Conservation (phyloP, 2,888 invertebrate species). For the Parnassius mnemosyne region DNA sequence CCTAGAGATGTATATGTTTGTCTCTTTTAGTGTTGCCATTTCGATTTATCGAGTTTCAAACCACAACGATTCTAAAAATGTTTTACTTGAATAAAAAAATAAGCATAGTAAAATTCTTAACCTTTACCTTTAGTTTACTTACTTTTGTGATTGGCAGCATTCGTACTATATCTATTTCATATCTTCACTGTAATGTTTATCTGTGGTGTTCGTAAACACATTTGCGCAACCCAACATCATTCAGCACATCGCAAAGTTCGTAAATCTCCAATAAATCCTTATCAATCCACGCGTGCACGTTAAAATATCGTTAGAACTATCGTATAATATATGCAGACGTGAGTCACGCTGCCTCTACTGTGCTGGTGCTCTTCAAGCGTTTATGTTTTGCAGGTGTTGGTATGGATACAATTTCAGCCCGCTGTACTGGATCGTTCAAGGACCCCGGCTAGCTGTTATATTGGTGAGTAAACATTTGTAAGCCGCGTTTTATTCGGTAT, state of each 20-base stretch:
- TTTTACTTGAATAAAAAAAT: too few relatives aligned
- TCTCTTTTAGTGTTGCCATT: too few relatives aligned
- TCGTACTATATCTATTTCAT: too few relatives aligned
- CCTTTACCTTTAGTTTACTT: too few relatives aligned
- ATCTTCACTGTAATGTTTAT: too few relatives aligned
- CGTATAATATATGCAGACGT: slow-evolving; percentile 21
- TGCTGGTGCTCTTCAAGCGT: slow-evolving; percentile 8
- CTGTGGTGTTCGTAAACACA: neutral
- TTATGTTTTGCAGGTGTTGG: slow-evolving; percentile 83
- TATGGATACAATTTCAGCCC: slow-evolving; percentile 90
- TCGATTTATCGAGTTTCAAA: too few relatives aligned
- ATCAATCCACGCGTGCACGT: slow-evolving; percentile 32
- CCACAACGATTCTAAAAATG: too few relatives aligned
- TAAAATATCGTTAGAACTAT: slow-evolving; percentile 5
- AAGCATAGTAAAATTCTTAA: too few relatives aligned
- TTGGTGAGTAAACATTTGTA: slow-evolving; percentile 79
- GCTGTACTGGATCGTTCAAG: slow-evolving; percentile 95
- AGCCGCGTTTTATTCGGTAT: neutral
- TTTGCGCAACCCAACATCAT: slow-evolving; percentile 11
- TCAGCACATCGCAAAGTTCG: slow-evolving; percentile 15
- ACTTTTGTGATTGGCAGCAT: too few relatives aligned
- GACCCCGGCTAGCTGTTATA: slow-evolving; percentile 89
- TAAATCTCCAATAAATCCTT: slow-evolving; percentile 17
- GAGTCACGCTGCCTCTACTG: slow-evolving; percentile 17
- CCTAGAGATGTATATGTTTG: too few relatives aligned